Base-by-base conservation (phyloP, 2,797 vertebrate genomes). In the Rousettus madagascariensis region DNA sequence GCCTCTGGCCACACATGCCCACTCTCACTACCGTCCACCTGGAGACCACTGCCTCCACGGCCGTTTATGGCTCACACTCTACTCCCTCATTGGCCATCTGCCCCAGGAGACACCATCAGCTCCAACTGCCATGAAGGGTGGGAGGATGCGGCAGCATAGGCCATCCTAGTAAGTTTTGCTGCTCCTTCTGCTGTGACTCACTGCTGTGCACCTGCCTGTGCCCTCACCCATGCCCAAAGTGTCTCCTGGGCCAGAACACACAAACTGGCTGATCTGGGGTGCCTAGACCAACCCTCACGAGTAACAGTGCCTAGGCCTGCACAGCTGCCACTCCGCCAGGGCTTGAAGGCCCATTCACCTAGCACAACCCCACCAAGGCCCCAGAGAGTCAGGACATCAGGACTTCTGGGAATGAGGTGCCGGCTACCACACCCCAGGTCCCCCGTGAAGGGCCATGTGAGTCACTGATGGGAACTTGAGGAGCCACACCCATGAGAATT, bases 401-500 rank as follows among this genome's bases (percentile, higher is more conserved):
- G 13, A 36, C 75, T 72, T 20, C n/a, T 24, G 30, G 80, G 24
- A 46, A 36, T 33, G 26, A 26, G 28, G 6, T 2, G 17, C 24
- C 43, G 10, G 9, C 10, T 59, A 30, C 53, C 75, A 66, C 1
- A 1, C 13, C 84, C 41, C 1, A 16, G 53, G 11, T 24, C 9
- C 51, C 30, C 12, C 10, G 10, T 3, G 13, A 69, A 61, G 12
- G 30, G 41, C 28, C 49, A 9, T 2, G 1, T 0, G 19, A 41
- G 7, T 2, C 63, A 36, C 0, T 8, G 20, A 78, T 20, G 82
- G 43, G 53, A 41, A 51, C 1, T 0, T 3, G 10, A 55, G 41
- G 46, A 79, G 75, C 66, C 55, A 16, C 5, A 24, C 79, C 92
- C 90, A 0, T 92, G 95, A 96, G 95, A 98, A 97, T 65, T 86